These are phyloP conservation scores for Formicarius rufipectus DNA, from an alignment of 2,113 vertebrate species.

Conservation along the genomic window DNA sequence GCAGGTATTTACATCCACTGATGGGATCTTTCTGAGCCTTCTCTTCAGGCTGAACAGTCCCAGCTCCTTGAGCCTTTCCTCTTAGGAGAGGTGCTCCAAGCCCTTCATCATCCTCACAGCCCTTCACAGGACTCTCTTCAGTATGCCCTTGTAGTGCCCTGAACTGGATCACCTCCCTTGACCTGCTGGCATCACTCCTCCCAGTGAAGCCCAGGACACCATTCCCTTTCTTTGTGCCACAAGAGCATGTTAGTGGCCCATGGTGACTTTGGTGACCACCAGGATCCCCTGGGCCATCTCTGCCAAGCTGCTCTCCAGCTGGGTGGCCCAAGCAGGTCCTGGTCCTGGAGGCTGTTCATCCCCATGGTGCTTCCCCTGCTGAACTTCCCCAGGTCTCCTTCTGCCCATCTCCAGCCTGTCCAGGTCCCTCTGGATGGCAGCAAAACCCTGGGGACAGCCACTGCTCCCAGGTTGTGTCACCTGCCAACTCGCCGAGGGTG, in stretches of 20 bases:
- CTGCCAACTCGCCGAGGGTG: not conserved
- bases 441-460: not conserved
- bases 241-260: rapidly evolving
- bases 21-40: not conserved
- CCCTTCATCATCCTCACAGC: not conserved
- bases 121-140: not conserved
- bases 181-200: too few species aligned
- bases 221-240: not conserved
- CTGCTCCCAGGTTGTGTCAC: not conserved
- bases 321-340: not conserved
- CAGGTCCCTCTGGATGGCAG: not conserved
- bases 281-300: not conserved
- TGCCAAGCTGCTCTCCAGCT: not conserved
- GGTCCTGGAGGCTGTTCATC: not conserved
- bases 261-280: not conserved
- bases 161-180: too few species aligned
- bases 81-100: not conserved
- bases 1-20: too few species aligned
- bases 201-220: too few species aligned
- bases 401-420: not conserved
- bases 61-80: not conserved
- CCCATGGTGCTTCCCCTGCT: not conserved
- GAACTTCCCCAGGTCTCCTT: not conserved
- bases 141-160: too few species aligned
- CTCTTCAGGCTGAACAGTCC: not conserved